phyloP scores from a whole-genome alignment of 2,888 invertebrate species.

The Luffia ferchaultella region DNA sequence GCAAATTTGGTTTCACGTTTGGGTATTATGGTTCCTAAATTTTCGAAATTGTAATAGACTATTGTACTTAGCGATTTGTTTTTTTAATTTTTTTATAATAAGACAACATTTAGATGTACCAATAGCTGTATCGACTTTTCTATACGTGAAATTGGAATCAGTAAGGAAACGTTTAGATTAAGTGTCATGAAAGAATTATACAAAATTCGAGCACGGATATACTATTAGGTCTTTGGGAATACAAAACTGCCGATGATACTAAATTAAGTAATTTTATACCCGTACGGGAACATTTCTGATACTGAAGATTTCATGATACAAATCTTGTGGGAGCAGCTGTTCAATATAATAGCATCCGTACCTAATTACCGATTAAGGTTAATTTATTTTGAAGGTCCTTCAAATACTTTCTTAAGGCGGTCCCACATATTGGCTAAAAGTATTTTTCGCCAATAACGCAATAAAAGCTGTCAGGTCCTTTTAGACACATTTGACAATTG shows the following conservation, averaged over 20 bases:
- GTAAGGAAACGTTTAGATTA: constrained; percentile 52
- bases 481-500: too few relatives aligned
- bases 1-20: constrained; percentile 53
- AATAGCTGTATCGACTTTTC: constrained; percentile 65
- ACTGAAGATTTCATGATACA: too few relatives aligned
- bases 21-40: constrained; percentile 68
- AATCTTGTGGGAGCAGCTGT: too few relatives aligned
- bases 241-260: constrained; percentile 59
- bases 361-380: too few relatives aligned
- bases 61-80: constrained; percentile 61
- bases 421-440: too few relatives aligned
- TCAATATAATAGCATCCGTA: too few relatives aligned
- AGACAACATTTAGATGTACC: constrained; percentile 60
- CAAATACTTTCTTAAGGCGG: too few relatives aligned
- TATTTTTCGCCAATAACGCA: too few relatives aligned
- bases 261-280: too few relatives aligned
- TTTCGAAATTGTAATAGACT: constrained; percentile 67
- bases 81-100: constrained; percentile 57
- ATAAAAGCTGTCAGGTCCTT: too few relatives aligned
- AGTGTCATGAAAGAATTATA: constrained; percentile 45
- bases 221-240: constrained; percentile 53
- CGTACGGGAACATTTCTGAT: too few relatives aligned
- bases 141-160: constrained; percentile 49
- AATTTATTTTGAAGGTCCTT: too few relatives aligned
- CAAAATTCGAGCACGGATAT: constrained; percentile 56